Evolutionary conservation across 2,797 vertebrate species (phyloP).

Genomic region (Sebastiscus albofasciatus): DNA sequence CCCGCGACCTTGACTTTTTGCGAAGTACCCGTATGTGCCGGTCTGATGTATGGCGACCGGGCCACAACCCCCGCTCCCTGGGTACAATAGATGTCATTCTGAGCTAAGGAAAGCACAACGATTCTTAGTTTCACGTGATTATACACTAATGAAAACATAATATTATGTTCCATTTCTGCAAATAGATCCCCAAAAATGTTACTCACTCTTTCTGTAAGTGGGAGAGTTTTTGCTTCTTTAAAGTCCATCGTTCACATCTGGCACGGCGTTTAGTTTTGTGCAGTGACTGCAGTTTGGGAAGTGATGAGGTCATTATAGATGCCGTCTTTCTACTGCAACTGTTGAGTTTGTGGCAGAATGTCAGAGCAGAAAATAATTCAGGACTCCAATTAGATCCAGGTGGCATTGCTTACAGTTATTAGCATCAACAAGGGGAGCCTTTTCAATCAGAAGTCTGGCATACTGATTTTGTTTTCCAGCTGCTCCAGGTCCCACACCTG

Average conservation of each 20-base stretch:
- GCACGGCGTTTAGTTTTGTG: background rate
- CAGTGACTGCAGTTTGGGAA: background rate
- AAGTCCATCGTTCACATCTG: background rate
- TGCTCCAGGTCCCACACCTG: constrained; percentile 2
- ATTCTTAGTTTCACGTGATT: no score
- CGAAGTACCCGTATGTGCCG: no score
- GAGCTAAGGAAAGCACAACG: no score
- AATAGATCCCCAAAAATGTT: background rate
- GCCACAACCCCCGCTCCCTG: accelerated
- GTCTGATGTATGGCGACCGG: accelerated
- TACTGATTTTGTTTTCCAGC: constrained; percentile 21
- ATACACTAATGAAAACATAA: no score
- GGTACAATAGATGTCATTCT: accelerated
- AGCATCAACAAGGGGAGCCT: background rate
- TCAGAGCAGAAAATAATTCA: background rate
- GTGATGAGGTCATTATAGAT: background rate
- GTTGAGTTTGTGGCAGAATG: background rate
- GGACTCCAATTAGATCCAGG: background rate
- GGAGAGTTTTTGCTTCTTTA: background rate
- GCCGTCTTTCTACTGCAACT: background rate
- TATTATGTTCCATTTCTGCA: background rate
- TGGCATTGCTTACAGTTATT: background rate
- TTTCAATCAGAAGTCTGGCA: constrained; percentile 8
- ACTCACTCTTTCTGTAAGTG: background rate
- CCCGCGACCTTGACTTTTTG: no score